A percentile compares a stretch with the other conserved stretches of the same genome.
These are phyloP conservation scores for Ceratoteleas bidentatus DNA, from an alignment of 1,140 invertebrate species.

Conservation along the genomic window DNA sequence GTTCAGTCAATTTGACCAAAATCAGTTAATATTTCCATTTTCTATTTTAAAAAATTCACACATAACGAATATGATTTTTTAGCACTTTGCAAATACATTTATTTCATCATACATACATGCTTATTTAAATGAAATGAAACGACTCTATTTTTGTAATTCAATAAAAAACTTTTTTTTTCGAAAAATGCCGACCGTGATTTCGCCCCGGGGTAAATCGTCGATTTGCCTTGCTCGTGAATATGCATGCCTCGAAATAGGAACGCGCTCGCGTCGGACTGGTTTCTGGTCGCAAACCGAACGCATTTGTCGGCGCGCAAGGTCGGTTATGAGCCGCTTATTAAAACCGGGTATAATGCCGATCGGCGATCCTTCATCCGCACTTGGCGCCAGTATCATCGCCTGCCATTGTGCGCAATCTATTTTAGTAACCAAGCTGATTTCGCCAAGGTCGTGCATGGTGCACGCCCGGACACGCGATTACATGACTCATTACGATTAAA, in stretches of 20 bases:
- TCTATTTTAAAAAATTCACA: no score
- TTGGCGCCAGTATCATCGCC: conserved; percentile 36
- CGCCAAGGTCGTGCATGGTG: conserved; percentile 29
- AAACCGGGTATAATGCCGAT: conserved; percentile 28
- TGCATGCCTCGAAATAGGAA: conserved; percentile 27
- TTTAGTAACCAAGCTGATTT: conserved; percentile 23
- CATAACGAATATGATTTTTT: no score
- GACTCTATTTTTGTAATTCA: no score
- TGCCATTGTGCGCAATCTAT: conserved; percentile 39
- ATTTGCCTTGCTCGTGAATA: conserved; percentile 11
- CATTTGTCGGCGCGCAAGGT: conserved; percentile 34
- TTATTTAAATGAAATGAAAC: no score
- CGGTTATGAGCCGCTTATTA: conserved; percentile 35
- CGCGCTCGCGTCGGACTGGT: conserved; percentile 24
- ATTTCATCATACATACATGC: no score
- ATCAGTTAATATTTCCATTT: no score
- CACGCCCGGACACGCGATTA: conserved; percentile 5
- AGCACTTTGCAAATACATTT: no score
- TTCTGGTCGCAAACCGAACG: conserved; percentile 24
- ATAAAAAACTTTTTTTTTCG: no score
- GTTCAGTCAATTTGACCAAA: no score
- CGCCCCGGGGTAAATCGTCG: background rate
- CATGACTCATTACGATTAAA: conserved; percentile 21
- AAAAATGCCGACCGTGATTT: no score
- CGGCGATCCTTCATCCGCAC: conserved; percentile 13